Percentiles rank a stretch among this genome's conserved stretches.
phyloP scores from a whole-genome alignment of 2,113 vertebrate species.

The Rhagologus leucostigma region DNA sequence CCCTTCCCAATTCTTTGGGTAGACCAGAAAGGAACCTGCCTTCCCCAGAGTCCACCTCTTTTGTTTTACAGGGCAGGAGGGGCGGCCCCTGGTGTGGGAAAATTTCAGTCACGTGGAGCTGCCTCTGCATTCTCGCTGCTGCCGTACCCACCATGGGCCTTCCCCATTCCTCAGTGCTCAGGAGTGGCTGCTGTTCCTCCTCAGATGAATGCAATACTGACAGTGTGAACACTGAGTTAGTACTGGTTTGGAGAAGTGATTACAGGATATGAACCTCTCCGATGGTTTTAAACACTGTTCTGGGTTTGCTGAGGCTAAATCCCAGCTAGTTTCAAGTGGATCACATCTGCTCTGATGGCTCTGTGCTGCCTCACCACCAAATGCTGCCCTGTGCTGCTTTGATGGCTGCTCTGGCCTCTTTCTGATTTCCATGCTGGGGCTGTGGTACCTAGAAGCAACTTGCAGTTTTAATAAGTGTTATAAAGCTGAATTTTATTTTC shows the following conservation, averaged over 20 bases:
- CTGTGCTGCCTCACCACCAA: not conserved
- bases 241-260: not conserved
- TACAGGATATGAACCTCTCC: not conserved
- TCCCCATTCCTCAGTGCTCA: not conserved
- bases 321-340: not conserved
- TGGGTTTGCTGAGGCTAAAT: not conserved
- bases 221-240: not conserved
- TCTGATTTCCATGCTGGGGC: not conserved
- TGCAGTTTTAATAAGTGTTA: not conserved
- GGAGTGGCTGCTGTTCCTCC: not conserved
- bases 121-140: accelerated
- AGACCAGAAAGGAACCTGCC: not conserved
- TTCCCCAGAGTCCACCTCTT: not conserved
- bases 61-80: not conserved
- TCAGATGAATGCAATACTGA: not conserved
- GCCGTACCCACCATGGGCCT: accelerated
- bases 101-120: not conserved
- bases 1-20: not conserved
- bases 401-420: not conserved
- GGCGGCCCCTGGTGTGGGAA: no score
- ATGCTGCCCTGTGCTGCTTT: not conserved
- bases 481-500: not conserved
- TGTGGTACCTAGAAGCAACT: not conserved
- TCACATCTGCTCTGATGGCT: not conserved
- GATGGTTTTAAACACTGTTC: not conserved